phyloP scores from a whole-genome alignment of 35 echinoderm and acorn worm genomes.

The Hemicentrotus pulcherrimus region DNA sequence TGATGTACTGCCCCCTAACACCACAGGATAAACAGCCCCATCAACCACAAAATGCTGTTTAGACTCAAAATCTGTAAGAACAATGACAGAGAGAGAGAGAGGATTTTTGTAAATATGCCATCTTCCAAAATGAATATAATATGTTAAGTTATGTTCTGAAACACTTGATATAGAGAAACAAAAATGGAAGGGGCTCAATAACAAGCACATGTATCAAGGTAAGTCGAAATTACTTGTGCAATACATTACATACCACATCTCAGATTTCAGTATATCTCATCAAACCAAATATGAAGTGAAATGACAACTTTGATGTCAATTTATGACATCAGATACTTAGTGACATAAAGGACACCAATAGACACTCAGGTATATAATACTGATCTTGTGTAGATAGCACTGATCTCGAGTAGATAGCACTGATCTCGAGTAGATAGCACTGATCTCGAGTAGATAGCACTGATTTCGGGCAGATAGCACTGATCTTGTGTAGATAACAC shows the following conservation, averaged over 20 bases:
- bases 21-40: neutral
- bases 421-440: too few relatives aligned
- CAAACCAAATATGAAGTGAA: neutral
- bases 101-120: neutral
- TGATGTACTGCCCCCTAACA: constrained; percentile 34
- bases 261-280: neutral
- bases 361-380: neutral
- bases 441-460: too few relatives aligned
- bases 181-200: neutral
- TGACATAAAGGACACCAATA: too few relatives aligned
- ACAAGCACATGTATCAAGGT: neutral
- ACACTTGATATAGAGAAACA: neutral
- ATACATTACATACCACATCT: neutral
- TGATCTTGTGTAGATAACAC: too few relatives aligned
- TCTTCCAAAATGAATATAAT: neutral
- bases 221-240: neutral
- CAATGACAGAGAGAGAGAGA: neutral
- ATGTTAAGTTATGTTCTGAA: neutral
- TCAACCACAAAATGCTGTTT: constrained; percentile 38
- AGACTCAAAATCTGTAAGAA: constrained; percentile 29
- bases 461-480: too few relatives aligned
- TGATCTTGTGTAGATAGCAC: neutral
- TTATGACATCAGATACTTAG: too few relatives aligned
- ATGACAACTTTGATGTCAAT: too few relatives aligned
- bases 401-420: neutral